Evolutionary conservation across 2,113 vertebrate species (phyloP).

Genomic region (Herpailurus yagouaroundi): DNA sequence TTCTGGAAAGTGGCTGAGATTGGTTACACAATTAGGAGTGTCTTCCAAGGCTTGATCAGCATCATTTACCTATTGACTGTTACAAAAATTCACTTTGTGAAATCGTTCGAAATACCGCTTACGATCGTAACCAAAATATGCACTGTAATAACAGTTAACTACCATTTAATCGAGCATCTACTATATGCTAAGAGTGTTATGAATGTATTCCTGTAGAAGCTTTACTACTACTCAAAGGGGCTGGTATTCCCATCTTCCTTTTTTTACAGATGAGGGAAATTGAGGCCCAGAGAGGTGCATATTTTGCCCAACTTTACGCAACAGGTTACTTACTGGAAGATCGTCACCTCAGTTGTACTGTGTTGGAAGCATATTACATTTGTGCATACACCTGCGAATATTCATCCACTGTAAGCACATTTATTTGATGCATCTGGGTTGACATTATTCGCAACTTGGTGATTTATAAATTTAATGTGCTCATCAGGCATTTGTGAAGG

Average conservation of each 20-base stretch:
- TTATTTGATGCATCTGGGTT: not conserved
- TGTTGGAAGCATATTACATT: not conserved
- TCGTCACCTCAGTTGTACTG: not conserved
- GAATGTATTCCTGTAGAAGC: not conserved
- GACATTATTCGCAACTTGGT: not conserved
- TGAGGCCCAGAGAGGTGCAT: not conserved
- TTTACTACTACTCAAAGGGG: not conserved
- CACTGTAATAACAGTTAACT: not conserved
- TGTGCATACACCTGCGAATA: not conserved
- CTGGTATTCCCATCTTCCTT: not conserved
- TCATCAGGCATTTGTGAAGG: not conserved
- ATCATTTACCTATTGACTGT: not conserved
- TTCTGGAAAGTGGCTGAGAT: not conserved
- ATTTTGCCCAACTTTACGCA: not conserved
- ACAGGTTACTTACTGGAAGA: not conserved
- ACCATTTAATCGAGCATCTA: not conserved
- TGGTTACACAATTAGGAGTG: not conserved
- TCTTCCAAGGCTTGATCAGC: not conserved
- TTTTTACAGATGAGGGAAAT: not conserved
- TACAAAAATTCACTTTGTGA: not conserved
- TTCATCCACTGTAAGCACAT: not conserved
- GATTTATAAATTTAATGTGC: not conserved
- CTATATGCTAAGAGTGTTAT: not conserved
- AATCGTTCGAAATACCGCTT: not conserved
- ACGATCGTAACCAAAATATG: not conserved